Conservation (phyloP, 2,113 vertebrate genomes). For the Epinephelus cyanopodus region DNA sequence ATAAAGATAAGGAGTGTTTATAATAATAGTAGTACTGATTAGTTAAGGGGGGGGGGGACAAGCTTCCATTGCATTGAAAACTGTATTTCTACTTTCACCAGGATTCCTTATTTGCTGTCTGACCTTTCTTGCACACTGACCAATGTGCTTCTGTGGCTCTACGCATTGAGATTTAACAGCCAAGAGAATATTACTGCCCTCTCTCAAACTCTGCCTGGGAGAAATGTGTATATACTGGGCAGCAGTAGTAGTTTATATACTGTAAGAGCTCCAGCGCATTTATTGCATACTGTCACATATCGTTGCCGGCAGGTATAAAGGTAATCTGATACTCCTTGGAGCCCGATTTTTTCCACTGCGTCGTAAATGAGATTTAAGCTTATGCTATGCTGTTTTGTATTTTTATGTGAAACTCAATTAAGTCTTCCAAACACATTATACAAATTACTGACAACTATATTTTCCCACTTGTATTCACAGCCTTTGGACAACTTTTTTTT, state of each 20-base stretch:
- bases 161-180: slow-evolving; percentile 8
- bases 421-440: slow-evolving; percentile 5
- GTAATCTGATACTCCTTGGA: slow-evolving; percentile 44
- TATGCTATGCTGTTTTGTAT: neutral
- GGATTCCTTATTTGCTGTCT: neutral
- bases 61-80: neutral
- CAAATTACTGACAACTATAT: neutral
- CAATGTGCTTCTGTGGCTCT: slow-evolving; percentile 17
- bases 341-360: neutral
- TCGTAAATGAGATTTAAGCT: slow-evolving; percentile 29
- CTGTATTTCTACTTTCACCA: neutral
- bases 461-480: neutral
- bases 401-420: slow-evolving; percentile 23
- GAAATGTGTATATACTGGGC: slow-evolving; percentile 1
- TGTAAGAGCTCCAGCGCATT: slow-evolving; percentile 23
- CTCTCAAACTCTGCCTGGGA: slow-evolving; percentile 27
- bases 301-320: slow-evolving; percentile 49
- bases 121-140: neutral
- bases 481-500: neutral
- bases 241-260: slow-evolving; percentile 36
- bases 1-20: no score
- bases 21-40: no score
- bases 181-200: slow-evolving; percentile 10
- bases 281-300: slow-evolving; percentile 50
- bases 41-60: no score